These are phyloP conservation scores for Calycopis cecrops DNA, from an alignment of 1,140 invertebrate species.

Conservation along the genomic window DNA sequence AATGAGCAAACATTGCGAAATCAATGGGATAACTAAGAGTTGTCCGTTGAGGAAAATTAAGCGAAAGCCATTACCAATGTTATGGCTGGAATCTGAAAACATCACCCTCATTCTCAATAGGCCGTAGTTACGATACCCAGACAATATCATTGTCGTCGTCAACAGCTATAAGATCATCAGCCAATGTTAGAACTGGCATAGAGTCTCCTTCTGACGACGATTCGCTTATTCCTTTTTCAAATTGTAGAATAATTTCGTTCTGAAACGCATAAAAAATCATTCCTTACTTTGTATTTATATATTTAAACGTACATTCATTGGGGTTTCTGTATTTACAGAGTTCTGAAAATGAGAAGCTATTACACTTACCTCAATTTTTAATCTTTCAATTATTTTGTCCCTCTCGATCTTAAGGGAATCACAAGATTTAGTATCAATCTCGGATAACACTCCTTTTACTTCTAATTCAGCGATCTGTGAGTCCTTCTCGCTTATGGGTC, in stretches of 20 bases:
- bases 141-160: conserved; percentile 59
- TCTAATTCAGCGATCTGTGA: conserved; percentile 89
- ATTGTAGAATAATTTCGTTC: conserved; percentile 51
- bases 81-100: conserved; percentile 14
- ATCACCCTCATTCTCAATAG: conserved; percentile 54
- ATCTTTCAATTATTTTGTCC: conserved; percentile 78
- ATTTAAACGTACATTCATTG: no score
- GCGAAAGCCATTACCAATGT: conserved; percentile 8
- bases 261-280: no score
- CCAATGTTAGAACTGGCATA: conserved; percentile 38
- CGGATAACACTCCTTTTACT: conserved; percentile 83
- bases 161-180: conserved; percentile 44
- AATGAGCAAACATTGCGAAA: no score
- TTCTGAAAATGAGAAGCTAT: neutral
- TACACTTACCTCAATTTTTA: conserved; percentile 80
- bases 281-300: no score
- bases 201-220: conserved; percentile 20
- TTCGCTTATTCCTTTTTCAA: conserved; percentile 32
- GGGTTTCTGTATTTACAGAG: no score
- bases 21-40: no score
- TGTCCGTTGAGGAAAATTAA: conserved; percentile 14
- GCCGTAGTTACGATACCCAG: conserved; percentile 49
- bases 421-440: conserved; percentile 77
- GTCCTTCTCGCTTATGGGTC: conserved; percentile 90
- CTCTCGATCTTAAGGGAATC: conserved; percentile 79